Conservation (phyloP, 2,113 vertebrate species). For the Xiphias gladius region DNA sequence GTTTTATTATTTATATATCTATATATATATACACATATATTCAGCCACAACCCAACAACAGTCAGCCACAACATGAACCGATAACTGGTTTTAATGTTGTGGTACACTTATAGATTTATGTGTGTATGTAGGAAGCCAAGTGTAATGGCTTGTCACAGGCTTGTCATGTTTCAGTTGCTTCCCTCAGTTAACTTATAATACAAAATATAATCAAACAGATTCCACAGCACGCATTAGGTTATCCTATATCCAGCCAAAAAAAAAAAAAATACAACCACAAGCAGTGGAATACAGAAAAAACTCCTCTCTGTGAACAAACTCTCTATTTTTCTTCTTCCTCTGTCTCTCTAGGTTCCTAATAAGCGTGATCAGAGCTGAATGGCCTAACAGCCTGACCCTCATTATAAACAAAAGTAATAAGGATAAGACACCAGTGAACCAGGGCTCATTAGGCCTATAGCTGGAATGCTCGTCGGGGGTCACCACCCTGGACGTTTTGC, state of each 20-base stretch:
- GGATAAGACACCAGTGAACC: constrained; percentile 68
- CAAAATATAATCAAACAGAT: constrained; percentile 57
- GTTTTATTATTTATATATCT: too few species aligned
- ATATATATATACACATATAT: too few species aligned
- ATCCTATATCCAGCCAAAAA: constrained; percentile 28
- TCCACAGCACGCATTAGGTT: constrained; percentile 28
- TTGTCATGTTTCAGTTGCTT: constrained; percentile 32
- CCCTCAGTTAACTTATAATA: constrained; percentile 56
- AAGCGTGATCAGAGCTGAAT: constrained; percentile 77
- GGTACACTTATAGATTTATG: neutral
- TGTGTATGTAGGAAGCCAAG: constrained; percentile 1
- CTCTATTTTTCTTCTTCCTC: constrained; percentile 18
- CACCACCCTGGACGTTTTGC: constrained; percentile 62
- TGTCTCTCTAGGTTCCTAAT: constrained; percentile 65
- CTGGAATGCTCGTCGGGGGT: constrained; percentile 59
- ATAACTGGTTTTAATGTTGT: too few species aligned
- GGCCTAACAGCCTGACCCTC: constrained; percentile 75
- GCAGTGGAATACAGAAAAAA: constrained; percentile 7
- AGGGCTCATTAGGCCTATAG: constrained; percentile 76
- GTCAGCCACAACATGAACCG: too few species aligned
- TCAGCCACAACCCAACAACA: too few species aligned
- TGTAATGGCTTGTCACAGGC: constrained; percentile 30
- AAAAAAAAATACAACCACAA: neutral
- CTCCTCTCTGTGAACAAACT: constrained; percentile 17
- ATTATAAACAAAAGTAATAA: constrained; percentile 78